Evolutionary conservation across 2,113 vertebrate species (phyloP), one percentile per base, ranked within the genome.

Genomic region (Caloenas nicobarica): DNA sequence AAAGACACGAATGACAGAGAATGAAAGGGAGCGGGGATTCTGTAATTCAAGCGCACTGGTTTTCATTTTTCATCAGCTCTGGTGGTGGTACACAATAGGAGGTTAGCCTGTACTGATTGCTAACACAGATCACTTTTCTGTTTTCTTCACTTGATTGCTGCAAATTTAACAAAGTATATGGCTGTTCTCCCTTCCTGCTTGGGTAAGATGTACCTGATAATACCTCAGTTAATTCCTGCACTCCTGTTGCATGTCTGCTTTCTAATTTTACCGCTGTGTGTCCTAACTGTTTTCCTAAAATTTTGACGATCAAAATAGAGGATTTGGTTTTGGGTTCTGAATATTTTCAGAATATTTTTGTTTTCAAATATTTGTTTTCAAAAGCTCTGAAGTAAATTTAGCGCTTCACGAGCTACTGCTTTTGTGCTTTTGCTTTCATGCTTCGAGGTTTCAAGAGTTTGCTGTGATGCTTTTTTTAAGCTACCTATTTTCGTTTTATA

Each of bases 151-250:
- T 97, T 97, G 96, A 98, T 98, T 95, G 99, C 99, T 98, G 99
- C 99, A 99, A 99, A 98, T 98, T 98, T 99, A 99, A 99, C 98
- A 98, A 98, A 98, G 96, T 98, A 91, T 97, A 98, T 98, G 99
- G 98, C 98, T 98, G 99, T 98, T 98, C 98, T 98, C 98, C 98
- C 98, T 98, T 99, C 98, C 98, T 98, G 98, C 98, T 97, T 98
- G 98, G 99, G 99, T 99, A 99, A 99, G 99, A 98, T 92, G 76
- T 80, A 83, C 78, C 84, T 92, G 53, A 91, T 93, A 54, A 89
- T 65, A 51, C 89, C 61, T 95, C 81, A 33, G 46, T 16, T 95
- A 89, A 96, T 93, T 96, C 82, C 77, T 91, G n/a, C 91, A 91
- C 38, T 95, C 29, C 46, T 92, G 42, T 76, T 96, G 98, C 98